Evolutionary conservation across 2,888 invertebrate genomes (phyloP), one percentile per base, ranked within the genome.

Genomic region (Drosophila merina): DNA sequence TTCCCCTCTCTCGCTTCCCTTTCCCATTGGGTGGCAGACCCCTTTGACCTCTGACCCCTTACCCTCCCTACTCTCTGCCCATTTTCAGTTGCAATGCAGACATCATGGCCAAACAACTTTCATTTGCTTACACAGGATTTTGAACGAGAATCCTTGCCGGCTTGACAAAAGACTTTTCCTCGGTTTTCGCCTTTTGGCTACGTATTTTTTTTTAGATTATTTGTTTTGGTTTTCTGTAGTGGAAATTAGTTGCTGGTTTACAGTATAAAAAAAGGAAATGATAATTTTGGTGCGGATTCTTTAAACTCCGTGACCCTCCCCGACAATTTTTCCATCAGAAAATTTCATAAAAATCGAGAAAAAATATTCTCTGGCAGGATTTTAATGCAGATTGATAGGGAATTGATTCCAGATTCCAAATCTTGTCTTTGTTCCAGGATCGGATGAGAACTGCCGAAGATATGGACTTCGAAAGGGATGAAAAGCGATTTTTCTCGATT

Each of bases 101-200:
- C 68, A 68, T 68, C 68, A 68, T 68, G 68, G 57, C 67, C 68
- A 60, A 67, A 68, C 67, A 68, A 68, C 67, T 68, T 57, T 67
- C 57, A 67, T 68, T 67, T 68, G 67, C 67, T 67, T 57, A 31
- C 45, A 57, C 30, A 59, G 57, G 59, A 60, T 47, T 60, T 38
- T 40, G 30, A 26, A 47, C 38, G 59, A 57, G 58, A 60, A 38
- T 57, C 57, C 59, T 40, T 3, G 20, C 36, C 36, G 59, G 59
- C 36, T 38, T 59, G 45, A 59, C 58, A 58, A 59, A 57, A 30
- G 58, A 60, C 36, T 36, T 26, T 36, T 56, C 8, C 45, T 40
- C 30, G 45, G 28, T 33, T 58, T 55, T 33, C 33, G 44, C 54
- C 58, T 44, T 33, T 44, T 28, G 38, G 38, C n/a, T 0, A 1